A percentile compares a stretch with the other conserved stretches of the same genome.
Evolutionary conservation across 2,797 vertebrate genomes (phyloP).

Genomic region (Helarctos malayanus): DNA sequence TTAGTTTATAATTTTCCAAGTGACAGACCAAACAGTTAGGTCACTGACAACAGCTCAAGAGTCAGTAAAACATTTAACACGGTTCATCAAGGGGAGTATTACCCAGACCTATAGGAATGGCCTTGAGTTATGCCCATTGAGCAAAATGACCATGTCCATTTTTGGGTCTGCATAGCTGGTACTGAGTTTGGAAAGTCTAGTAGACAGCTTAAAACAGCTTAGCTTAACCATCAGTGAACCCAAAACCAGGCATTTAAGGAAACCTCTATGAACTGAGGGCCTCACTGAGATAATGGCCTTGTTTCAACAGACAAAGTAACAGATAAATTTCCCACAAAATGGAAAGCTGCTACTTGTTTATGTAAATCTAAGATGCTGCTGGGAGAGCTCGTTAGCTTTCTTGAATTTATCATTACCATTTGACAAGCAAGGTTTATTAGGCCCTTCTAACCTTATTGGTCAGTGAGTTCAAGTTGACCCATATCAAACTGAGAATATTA

Average conservation of each 20-base stretch:
- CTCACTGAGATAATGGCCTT: neutral
- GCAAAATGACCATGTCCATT: neutral
- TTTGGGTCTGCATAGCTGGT: neutral
- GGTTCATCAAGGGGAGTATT: neutral
- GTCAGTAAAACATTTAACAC: neutral
- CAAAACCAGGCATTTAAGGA: neutral
- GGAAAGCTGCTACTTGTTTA: neutral
- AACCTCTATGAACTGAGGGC: neutral
- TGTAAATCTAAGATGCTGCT: neutral
- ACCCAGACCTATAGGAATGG: neutral
- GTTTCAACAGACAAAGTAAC: neutral
- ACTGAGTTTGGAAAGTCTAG: neutral
- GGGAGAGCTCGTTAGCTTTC: neutral
- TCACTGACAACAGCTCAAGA: neutral
- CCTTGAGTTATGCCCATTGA: neutral
- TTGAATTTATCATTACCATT: neutral
- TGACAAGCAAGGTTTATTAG: neutral
- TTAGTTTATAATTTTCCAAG: slow-evolving; percentile 11
- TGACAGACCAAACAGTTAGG: neutral
- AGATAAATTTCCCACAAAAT: neutral
- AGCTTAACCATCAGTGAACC: neutral
- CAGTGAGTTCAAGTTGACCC: neutral
- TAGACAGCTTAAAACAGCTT: neutral
- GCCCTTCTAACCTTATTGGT: neutral
- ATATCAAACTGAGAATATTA: neutral